These are phyloP conservation scores for Diabrotica balteata DNA, from an alignment of 2,888 invertebrate species.

Conservation along the genomic window DNA sequence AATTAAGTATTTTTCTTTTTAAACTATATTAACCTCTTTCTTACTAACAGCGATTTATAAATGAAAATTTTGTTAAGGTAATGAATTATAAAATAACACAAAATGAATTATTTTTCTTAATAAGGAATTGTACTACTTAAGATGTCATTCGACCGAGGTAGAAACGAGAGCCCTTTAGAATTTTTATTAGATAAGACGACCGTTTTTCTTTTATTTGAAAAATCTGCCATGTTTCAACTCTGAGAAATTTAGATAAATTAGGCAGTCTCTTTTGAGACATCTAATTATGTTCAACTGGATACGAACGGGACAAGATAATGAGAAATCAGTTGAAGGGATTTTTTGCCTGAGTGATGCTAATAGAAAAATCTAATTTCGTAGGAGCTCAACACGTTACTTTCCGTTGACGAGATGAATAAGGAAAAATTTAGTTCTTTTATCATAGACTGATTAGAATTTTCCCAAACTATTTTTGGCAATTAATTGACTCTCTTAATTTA, in stretches of 20 bases:
- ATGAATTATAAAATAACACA: too few species aligned
- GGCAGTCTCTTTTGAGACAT: conserved; percentile 16
- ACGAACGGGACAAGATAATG: conserved; percentile 17
- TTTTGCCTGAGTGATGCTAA: not conserved
- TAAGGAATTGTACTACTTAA: not conserved
- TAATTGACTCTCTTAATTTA: too few species aligned
- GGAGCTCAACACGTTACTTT: not conserved
- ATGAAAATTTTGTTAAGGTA: too few species aligned
- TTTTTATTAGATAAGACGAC: conserved; percentile 16
- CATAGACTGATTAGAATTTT: too few species aligned
- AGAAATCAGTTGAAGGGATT: conserved; percentile 21
- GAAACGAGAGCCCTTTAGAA: conserved; percentile 16
- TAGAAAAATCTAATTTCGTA: conserved; percentile 3
- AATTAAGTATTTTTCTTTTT: too few species aligned
- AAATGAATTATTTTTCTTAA: too few species aligned
- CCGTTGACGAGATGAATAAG: not conserved
- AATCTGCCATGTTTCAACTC: conserved; percentile 22
- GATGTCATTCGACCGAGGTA: conserved; percentile 11
- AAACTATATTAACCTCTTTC: too few species aligned
- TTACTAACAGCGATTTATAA: too few species aligned
- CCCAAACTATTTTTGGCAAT: too few species aligned
- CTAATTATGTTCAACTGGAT: conserved; percentile 24
- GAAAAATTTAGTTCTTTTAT: not conserved
- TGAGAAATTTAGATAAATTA: conserved; percentile 25
- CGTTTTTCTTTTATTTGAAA: conserved; percentile 21